Conservation (phyloP, 2,113 vertebrate genomes). For the Struthio camelus region DNA sequence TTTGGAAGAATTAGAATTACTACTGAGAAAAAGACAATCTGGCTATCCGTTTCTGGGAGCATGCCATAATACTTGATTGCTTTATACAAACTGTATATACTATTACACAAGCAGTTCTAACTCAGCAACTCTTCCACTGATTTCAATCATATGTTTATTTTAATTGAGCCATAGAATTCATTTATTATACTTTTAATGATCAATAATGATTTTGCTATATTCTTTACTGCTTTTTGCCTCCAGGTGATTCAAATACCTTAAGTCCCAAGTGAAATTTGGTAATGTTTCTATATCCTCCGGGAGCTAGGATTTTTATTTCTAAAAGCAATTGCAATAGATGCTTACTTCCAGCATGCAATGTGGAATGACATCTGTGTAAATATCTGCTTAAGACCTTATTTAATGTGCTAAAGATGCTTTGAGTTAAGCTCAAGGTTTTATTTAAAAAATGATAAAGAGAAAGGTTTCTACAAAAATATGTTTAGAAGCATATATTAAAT, state of each 20-base stretch:
- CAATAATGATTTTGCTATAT: not conserved
- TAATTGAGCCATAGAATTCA: not conserved
- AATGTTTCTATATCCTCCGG: not conserved
- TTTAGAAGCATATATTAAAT: not conserved
- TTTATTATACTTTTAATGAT: not conserved
- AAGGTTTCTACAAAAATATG: not conserved
- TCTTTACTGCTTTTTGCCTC: not conserved
- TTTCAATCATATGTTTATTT: not conserved
- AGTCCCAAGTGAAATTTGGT: not conserved
- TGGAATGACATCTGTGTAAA: not conserved
- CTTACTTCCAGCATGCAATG: not conserved
- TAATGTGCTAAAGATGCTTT: not conserved
- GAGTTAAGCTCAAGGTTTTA: not conserved
- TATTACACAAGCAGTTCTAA: not conserved
- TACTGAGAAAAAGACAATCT: not conserved
- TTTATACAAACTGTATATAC: not conserved
- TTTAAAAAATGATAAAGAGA: not conserved
- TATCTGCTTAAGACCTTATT: not conserved
- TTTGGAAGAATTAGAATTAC: not conserved
- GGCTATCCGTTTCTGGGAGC: not conserved
- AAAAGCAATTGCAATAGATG: not conserved
- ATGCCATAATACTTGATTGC: not conserved
- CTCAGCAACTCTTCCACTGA: not conserved
- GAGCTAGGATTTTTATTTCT: not conserved
- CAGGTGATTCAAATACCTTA: not conserved